Conservation (phyloP, 2,797 vertebrate genomes). For the Silurus aristotelis region DNA sequence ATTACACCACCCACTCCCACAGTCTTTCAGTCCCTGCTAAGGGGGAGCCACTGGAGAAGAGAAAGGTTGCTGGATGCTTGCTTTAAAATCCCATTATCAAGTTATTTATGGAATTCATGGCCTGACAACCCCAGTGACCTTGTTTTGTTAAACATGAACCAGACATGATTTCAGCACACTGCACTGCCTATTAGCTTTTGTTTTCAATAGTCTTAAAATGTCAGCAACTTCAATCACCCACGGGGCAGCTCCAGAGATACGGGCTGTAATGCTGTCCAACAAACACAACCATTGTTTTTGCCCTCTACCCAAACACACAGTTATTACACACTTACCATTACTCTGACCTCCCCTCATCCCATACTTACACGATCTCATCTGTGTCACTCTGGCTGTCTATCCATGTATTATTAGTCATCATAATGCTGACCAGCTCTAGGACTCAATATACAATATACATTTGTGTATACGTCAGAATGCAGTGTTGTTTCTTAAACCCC, state of each 20-base stretch:
- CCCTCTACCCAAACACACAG: conserved; percentile 5
- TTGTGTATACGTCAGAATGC: conserved; percentile 58
- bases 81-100: conserved; percentile 99
- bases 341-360: conserved; percentile 34
- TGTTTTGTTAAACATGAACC: conserved; percentile 99
- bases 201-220: conserved; percentile 93
- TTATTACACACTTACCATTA: conserved; percentile 12
- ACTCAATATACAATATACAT: conserved; percentile 59
- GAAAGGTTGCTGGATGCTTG: conserved; percentile 87
- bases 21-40: conserved; percentile 50
- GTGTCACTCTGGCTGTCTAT: conserved; percentile 57
- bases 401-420: conserved; percentile 56
- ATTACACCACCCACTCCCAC: conserved; percentile 47
- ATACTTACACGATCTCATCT: conserved; percentile 58
- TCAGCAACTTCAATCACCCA: conserved; percentile 94
- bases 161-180: conserved; percentile 92
- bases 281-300: conserved; percentile 19
- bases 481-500: conserved; percentile 64
- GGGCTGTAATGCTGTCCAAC: conserved; percentile 37
- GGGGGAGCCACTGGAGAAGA: conserved; percentile 51
- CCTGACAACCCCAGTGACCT: conserved; percentile 90
- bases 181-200: conserved; percentile 90
- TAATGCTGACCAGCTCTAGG: conserved; percentile 48
- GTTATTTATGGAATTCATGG: conserved; percentile 99
- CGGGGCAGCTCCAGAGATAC: conserved; percentile 68